A percentile compares a stretch with the other conserved stretches of the same genome.
Conservation (phyloP, 1,140 invertebrate species). For the Carposina sasakii region DNA sequence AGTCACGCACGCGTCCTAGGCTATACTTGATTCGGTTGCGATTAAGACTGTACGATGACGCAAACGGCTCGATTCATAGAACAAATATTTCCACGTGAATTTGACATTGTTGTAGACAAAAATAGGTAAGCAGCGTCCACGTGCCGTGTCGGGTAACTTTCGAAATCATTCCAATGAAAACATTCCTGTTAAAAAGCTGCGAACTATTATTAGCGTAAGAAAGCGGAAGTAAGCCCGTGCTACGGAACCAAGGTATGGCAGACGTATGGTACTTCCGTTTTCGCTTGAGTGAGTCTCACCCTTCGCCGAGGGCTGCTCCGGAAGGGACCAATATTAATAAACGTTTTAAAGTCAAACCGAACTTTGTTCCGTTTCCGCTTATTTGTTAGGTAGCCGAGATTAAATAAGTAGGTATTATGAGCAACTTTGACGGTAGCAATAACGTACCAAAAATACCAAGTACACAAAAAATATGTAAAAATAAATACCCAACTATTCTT, state of each 20-base stretch:
- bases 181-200: conserved; percentile 14
- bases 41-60: too few species aligned
- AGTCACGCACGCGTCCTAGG: conserved; percentile 19
- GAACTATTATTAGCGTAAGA: conserved; percentile 46
- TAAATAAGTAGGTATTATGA: too few species aligned
- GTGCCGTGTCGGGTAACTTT: too few species aligned
- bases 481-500: too few species aligned
- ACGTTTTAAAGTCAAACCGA: conserved; percentile 55
- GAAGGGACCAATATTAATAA: conserved; percentile 62
- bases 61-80: conserved; percentile 6
- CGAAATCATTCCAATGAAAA: too few species aligned
- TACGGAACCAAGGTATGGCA: conserved; percentile 49
- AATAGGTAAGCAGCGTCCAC: too few species aligned
- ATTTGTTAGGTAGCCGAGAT: too few species aligned
- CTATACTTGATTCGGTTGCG: too few species aligned
- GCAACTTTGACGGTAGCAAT: too few species aligned
- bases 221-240: conserved; percentile 63
- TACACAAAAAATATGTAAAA: too few species aligned
- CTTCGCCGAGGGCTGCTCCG: conserved; percentile 55
- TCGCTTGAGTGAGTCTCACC: conserved; percentile 51
- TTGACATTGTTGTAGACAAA: conserved; percentile 23
- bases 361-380: conserved; percentile 54
- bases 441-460: too few species aligned
- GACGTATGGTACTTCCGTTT: conserved; percentile 66
- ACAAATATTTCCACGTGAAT: conserved; percentile 19